Conservation (phyloP, 2,888 invertebrate species). For the Crocallis elinguaria region DNA sequence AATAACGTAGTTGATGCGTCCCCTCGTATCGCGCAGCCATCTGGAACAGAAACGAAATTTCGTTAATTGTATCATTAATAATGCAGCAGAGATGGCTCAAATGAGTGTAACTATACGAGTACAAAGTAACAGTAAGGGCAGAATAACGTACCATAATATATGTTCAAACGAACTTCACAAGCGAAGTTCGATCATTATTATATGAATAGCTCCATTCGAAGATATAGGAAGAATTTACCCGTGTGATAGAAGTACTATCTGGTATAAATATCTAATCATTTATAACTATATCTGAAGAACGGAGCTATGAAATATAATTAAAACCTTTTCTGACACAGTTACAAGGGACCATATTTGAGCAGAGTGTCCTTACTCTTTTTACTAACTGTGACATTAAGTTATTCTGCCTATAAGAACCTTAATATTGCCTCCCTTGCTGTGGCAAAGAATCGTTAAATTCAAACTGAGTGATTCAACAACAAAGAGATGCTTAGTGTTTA, state of each 20-base stretch:
- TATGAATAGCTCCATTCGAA: background rate
- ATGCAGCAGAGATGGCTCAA: constrained; percentile 18
- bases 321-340: background rate
- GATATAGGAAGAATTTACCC: no score
- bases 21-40: constrained; percentile 31
- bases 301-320: no score
- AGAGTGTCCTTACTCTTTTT: constrained; percentile 6
- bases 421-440: constrained; percentile 20
- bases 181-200: background rate
- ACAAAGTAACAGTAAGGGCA: constrained; percentile 10
- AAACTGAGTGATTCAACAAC: constrained; percentile 18
- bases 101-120: background rate
- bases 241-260: no score
- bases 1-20: constrained; percentile 32
- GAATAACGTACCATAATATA: background rate
- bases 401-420: constrained; percentile 13
- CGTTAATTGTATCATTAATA: constrained; percentile 29
- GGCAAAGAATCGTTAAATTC: constrained; percentile 16
- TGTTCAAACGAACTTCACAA: background rate
- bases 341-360: background rate
- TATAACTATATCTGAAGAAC: no score
- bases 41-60: constrained; percentile 33
- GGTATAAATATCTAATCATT: no score
- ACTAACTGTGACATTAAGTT: background rate
- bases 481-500: background rate